Percentiles rank a stretch among this genome's conserved stretches.
Conservation (phyloP, 23 tunicate species). For the Ciona savignyi region DNA sequence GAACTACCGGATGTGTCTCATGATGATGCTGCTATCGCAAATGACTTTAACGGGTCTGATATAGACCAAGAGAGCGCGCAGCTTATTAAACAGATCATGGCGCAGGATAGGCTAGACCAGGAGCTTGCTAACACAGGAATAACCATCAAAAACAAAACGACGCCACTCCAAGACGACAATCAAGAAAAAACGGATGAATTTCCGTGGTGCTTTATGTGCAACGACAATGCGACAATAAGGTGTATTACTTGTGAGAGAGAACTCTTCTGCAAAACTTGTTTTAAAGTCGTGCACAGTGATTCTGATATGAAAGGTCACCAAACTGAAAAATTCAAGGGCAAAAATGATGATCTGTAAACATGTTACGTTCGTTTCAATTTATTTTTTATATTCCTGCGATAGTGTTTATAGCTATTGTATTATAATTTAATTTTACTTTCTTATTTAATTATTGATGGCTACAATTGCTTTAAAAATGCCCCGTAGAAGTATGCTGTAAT, state of each 20-base stretch:
- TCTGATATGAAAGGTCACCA: conserved; percentile 71
- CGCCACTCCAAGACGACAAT: conserved; percentile 4
- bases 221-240: conserved; percentile 69
- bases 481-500: no score
- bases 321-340: conserved; percentile 19
- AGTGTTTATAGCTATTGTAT: no score
- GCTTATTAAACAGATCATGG: conserved; percentile 41
- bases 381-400: no score
- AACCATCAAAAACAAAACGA: background rate
- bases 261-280: conserved; percentile 67
- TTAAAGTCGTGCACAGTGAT: conserved; percentile 38
- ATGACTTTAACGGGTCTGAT: conserved; percentile 6
- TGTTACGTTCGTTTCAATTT: no score
- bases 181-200: no score
- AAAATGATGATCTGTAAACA: background rate
- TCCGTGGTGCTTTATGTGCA: conserved; percentile 88
- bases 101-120: conserved; percentile 49
- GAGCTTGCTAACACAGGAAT: background rate
- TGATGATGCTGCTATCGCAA: background rate
- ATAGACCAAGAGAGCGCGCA: conserved; percentile 47
- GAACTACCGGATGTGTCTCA: conserved; percentile 9
- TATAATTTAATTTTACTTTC: no score
- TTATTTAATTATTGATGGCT: no score
- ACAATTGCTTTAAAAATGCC: no score
- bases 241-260: conserved; percentile 82